A percentile compares a stretch with the other conserved stretches of the same genome.
Evolutionary conservation across 2,888 invertebrate genomes (phyloP).

Genomic region (Drosophila mimetica): DNA sequence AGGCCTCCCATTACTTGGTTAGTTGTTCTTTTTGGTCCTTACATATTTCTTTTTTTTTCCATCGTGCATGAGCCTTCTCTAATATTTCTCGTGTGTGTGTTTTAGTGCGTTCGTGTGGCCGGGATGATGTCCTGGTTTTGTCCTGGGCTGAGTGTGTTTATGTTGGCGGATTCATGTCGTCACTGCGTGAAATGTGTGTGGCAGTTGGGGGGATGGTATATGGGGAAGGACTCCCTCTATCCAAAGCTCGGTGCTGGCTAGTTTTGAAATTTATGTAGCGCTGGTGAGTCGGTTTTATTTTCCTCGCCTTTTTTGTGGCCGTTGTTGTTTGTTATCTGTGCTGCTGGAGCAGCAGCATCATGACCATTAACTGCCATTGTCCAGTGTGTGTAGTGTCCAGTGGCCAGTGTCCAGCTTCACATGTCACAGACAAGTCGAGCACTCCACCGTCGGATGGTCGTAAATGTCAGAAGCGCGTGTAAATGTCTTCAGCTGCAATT

Average conservation of each 20-base stretch:
- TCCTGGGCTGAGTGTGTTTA: constrained; percentile 67
- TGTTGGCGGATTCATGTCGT: constrained; percentile 80
- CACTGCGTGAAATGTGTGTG: constrained; percentile 80
- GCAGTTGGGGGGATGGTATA: constrained; percentile 63
- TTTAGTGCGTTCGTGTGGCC: constrained; percentile 33
- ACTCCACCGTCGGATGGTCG: constrained; percentile 70
- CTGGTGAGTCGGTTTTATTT: constrained; percentile 76
- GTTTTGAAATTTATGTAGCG: constrained; percentile 80
- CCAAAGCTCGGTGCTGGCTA: constrained; percentile 52
- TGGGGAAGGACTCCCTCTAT: constrained; percentile 33
- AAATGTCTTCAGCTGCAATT: constrained; percentile 82
- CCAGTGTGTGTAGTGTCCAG: constrained; percentile 50
- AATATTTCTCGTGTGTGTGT: constrained; percentile 62
- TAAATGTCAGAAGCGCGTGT: constrained; percentile 80
- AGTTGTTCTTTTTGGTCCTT: constrained; percentile 57
- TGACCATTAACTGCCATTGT: constrained; percentile 75
- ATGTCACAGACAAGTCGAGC: constrained; percentile 62
- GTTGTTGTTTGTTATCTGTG: constrained; percentile 41
- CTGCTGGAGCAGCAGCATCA: constrained; percentile 50
- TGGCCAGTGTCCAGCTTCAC: constrained; percentile 56
- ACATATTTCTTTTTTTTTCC: constrained; percentile 53
- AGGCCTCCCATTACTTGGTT: constrained; percentile 10
- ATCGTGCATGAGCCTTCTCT: constrained; percentile 34
- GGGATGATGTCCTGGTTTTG: constrained; percentile 27
- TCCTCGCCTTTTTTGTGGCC: constrained; percentile 43